phyloP scores from a whole-genome alignment of 2,113 vertebrate genomes.

The Peromyscus polionotus region DNA sequence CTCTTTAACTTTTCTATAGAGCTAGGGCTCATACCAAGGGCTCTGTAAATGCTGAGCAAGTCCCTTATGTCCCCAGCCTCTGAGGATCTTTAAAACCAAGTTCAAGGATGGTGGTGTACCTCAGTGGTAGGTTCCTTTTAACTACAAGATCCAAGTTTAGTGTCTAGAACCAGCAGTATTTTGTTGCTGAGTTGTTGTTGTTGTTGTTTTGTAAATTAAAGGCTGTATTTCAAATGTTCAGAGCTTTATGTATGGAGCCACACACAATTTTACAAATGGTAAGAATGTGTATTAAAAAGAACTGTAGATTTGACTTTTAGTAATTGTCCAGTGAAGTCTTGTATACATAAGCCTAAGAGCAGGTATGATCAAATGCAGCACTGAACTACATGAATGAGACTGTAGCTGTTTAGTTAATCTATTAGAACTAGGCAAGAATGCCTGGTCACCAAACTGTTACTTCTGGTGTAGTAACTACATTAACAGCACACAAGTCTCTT shows the following conservation, averaged over 20 bases:
- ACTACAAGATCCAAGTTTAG: neutral
- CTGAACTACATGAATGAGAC: neutral
- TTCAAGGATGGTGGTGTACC: neutral
- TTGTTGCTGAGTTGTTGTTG: neutral
- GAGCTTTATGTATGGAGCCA: neutral
- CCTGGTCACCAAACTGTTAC: neutral
- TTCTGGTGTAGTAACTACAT: neutral
- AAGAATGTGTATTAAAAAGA: neutral
- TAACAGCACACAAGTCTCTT: neutral
- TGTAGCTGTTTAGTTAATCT: neutral
- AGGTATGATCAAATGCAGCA: neutral
- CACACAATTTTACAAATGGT: neutral
- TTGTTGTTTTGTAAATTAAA: neutral
- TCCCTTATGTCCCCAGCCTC: neutral
- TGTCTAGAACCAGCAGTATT: neutral
- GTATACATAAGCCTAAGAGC: neutral
- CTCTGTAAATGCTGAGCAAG: neutral
- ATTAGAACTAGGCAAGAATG: neutral
- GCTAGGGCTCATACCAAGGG: neutral
- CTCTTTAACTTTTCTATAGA: neutral
- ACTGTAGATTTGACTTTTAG: slow-evolving; percentile 32
- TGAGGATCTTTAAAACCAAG: neutral
- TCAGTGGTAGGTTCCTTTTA: neutral
- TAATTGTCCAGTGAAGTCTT: neutral
- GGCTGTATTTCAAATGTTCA: neutral